Base-by-base conservation (phyloP, 2,113 vertebrate species). In the Thalassoma bifasciatum region DNA sequence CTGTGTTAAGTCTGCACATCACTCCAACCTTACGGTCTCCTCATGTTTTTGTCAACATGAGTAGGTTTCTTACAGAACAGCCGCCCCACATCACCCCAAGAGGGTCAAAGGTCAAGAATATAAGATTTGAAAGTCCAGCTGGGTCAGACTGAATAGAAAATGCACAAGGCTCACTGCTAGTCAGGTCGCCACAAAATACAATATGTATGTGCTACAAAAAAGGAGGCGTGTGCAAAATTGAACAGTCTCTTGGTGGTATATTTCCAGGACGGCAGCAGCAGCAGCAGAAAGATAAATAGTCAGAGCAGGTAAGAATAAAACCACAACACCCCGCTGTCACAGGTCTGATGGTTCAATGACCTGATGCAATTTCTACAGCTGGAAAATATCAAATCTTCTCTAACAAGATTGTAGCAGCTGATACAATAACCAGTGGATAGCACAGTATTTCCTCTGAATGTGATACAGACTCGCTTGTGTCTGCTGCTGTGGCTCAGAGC, bases 371-470 rank as follows among this genome's bases (percentile, higher is more conserved):
- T 61, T 70, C 59, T 46, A 51, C 36, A 16, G 19, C 23, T 51
- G 65, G 24, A 72, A 71, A 77, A 17, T 36, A 62, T 77, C 10
- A 61, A 66, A 70, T 63, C 54, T 36, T 19, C 50, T 61, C 59
- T 23, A 73, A 63, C 50, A 34, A 17, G 68, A 66, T 54, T 65
- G 40, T 24, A 61, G 70, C 12, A 49, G 10, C 54, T 75, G 66
- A 75, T 69, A 71, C 47, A 76, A 81, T 72, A 81, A 63, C 59
- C 30, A 11, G 34, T 2, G 8, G 24, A 54, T 59, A 49, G 37
- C 19, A 68, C 52, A 47, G 0, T 69, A 77, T 73, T 76, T 72
- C 36, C 42, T 67, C 71, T 49, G 70, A 68, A 11, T 34, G 16
- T 37, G 58, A 69, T 51, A 14, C 11, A 49, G 54, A 6, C 1